These are phyloP conservation scores for Pagrus major DNA, from an alignment of 2,113 vertebrate species.

Conservation along the genomic window DNA sequence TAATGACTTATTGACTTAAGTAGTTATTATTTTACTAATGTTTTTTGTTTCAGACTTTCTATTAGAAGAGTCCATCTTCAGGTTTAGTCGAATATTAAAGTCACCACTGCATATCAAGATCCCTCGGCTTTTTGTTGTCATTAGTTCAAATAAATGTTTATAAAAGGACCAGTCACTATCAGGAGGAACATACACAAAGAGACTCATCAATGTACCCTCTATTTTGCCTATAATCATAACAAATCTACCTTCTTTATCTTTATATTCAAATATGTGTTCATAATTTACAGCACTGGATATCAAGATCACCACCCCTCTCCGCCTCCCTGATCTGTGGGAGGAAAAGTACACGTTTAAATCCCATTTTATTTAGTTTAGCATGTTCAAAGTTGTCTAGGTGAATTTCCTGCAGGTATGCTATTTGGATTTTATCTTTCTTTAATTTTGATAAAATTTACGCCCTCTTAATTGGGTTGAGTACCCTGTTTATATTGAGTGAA, in stretches of 20 bases:
- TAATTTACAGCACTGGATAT: background rate
- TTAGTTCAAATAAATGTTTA: background rate
- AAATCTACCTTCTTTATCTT: too few relatives aligned
- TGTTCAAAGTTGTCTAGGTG: background rate
- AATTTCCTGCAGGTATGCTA: background rate
- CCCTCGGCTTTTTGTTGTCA: background rate
- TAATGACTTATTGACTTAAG: too few relatives aligned
- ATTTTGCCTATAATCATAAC: too few relatives aligned
- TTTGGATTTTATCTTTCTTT: background rate
- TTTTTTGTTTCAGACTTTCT: background rate
- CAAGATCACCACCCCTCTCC: constrained; percentile 4
- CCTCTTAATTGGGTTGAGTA: background rate
- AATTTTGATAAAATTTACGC: background rate
- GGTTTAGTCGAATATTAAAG: background rate
- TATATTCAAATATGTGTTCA: too few relatives aligned
- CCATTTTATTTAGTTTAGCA: background rate
- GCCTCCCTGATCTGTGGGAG: background rate
- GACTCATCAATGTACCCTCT: too few relatives aligned
- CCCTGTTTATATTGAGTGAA: background rate
- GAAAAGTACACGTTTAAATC: background rate
- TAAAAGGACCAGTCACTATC: background rate
- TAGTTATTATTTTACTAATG: background rate
- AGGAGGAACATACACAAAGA: background rate
- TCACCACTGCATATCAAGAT: background rate
- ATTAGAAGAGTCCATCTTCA: background rate